Base-by-base conservation (phyloP, 2,888 invertebrate species). In the Sinodicranocentrus sp. region DNA sequence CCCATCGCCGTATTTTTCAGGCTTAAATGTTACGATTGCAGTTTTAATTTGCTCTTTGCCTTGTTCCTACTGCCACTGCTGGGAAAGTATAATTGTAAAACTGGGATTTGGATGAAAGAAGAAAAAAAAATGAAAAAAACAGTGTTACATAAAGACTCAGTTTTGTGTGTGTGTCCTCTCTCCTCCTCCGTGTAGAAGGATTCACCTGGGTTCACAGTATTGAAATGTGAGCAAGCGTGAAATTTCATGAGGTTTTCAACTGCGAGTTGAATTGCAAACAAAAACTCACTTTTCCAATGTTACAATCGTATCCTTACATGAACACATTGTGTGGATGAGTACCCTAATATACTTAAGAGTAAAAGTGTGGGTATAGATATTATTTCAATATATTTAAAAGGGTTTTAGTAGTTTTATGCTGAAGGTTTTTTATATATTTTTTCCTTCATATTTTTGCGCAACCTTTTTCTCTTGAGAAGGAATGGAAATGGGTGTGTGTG, bases 1-100 rank as follows among this genome's bases (percentile, higher is more conserved):
- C 78, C 68, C 70, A 78, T 70, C 61, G 78, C 70, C 78, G 59
- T 78, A 78, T 70, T 78, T 70, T 78, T 78, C 48, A 68, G 52
- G 70, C 61, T 65, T 75, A 61, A 54, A 67, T 68, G 21, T 68
- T 77, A 54, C 54, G 63, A 57, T 67, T 77, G 77, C 23, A 68
- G n/a, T 75, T 75, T 28, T 48, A 48, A 15, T 3, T 8, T 3
- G 68, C 54, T 43, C 48, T 43, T 39, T 63, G 33, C 63, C 17
- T 48, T 75, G 57, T 23, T 68, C 39, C 76, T 65, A 26, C 21
- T 65, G 63, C 6, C 8, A 5, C 76, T 76, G 61, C 48, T 76
- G 65, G 44, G 13, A n/a, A 76, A 77, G 33, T 54, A 67, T 67
- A 26, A 48, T 63, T 48, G 28, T 26, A n/a, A 28, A 21, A 15